Conservation (phyloP, 1,140 invertebrate genomes). For the Polyergus mexicanus region DNA sequence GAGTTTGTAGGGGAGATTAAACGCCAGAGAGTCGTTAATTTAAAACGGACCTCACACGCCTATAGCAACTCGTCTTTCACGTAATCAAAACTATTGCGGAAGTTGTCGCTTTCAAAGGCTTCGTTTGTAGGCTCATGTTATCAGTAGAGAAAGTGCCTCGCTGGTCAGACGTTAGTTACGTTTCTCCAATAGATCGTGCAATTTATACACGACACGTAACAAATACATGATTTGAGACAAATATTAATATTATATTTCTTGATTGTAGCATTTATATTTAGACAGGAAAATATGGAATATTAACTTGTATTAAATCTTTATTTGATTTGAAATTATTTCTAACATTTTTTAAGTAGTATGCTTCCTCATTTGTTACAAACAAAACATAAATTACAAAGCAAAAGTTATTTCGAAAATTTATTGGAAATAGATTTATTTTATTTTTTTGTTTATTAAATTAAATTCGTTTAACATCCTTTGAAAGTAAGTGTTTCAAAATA, state of each 20-base stretch:
- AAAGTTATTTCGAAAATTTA: too few species aligned
- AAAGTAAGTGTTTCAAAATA: background rate
- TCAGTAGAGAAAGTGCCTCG: conserved; percentile 15
- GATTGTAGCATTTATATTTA: background rate
- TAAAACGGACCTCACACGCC: conserved; percentile 4
- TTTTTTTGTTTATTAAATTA: background rate
- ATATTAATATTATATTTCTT: conserved; percentile 5
- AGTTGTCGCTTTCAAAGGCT: background rate
- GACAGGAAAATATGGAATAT: background rate
- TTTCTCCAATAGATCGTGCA: background rate
- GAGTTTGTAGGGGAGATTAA: background rate
- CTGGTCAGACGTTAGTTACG: conserved; percentile 5
- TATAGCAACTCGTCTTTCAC: background rate
- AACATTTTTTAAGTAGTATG: too few species aligned
- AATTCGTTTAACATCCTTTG: background rate
- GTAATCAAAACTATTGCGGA: background rate
- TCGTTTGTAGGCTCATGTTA: background rate
- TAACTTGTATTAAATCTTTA: background rate
- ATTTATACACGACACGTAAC: background rate
- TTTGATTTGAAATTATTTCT: too few species aligned
- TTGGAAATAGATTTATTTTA: too few species aligned
- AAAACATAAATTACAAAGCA: too few species aligned
- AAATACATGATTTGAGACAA: background rate
- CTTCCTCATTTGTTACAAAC: too few species aligned
- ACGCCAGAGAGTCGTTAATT: conserved; percentile 16